Evolutionary conservation across 2,797 vertebrate species (phyloP), one percentile per base, ranked within the genome.

Genomic region (Meriones psammophilus): DNA sequence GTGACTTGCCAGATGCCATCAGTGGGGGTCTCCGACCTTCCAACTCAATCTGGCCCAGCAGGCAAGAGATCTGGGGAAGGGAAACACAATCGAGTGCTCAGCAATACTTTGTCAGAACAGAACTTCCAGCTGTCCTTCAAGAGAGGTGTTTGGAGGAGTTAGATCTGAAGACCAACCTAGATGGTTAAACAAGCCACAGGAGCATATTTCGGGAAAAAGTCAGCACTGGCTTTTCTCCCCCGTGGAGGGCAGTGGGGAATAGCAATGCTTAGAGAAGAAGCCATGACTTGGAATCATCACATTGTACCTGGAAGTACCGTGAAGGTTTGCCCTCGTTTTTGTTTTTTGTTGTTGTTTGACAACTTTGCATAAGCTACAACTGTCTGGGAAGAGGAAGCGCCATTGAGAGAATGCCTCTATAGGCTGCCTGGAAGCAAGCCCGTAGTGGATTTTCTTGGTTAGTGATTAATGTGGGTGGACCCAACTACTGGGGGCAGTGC

Each of bases 21-120:
- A 99, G 98, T 0, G 99, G 99, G 50, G 99, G 99, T 71, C 99
- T 99, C 18, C 99, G 99, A 9, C 99, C 99, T 98, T 99, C 99
- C 98, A 99, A 78, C 95, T 99, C 99, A n/a, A 99, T 99, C 98
- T 99, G 99, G 83, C 99, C 99, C 78, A 99, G 98, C 64, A 99
- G 98, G 97, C 99, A 99, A 0, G 99, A 99, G 98, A 99, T 99
- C 99, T 99, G 74, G 88, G 88, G 80, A 84, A 69, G 96, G 5
- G 28, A 93, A 79, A 86, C 7, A 68, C 90, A 94, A 62, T 92
- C 3, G 7, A 17, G 17, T 26, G 33, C 39, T 60, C n/a, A 46
- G 20, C 4, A 30, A 12, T 1, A n/a, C 58, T 68, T 17, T 36
- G 28, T 78, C 68, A 39, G n/a, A 22, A 73, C 14, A 50, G 22